These are phyloP conservation scores for Patella depressa DNA, from an alignment of 2,888 invertebrate species.

Conservation along the genomic window DNA sequence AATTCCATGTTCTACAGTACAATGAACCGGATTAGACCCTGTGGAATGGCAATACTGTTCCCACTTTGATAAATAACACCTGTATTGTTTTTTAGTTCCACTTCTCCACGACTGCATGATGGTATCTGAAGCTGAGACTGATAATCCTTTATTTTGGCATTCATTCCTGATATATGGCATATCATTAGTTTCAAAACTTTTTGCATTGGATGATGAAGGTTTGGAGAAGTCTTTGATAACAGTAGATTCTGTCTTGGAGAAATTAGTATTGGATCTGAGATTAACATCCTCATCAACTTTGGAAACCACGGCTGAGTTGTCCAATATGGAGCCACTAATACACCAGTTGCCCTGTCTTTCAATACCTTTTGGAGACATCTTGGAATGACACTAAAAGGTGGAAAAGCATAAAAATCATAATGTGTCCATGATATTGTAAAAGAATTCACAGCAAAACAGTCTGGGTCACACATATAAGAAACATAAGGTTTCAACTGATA, in stretches of 20 bases:
- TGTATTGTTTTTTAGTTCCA: conserved; percentile 32
- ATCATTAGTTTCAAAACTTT: not conserved
- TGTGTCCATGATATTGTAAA: conserved; percentile 25
- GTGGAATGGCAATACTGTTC: conserved; percentile 28
- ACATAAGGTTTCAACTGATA: conserved; percentile 23
- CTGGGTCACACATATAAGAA: conserved; percentile 30
- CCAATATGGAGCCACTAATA: conserved; percentile 25
- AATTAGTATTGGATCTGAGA: conserved; percentile 15
- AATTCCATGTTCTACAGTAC: conserved; percentile 24
- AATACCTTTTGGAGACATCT: conserved; percentile 23
- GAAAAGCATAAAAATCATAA: conserved; percentile 23
- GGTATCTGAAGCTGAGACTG: conserved; percentile 16
- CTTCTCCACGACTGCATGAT: conserved; percentile 31
- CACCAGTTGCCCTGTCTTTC: conserved; percentile 23
- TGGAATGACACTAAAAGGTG: conserved; percentile 31
- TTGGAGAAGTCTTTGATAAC: not conserved
- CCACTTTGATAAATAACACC: conserved; percentile 28
- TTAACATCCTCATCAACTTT: conserved; percentile 16
- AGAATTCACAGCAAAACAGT: conserved; percentile 22
- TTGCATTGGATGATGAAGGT: not conserved
- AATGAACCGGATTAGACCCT: conserved; percentile 24
- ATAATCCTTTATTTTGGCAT: conserved; percentile 26
- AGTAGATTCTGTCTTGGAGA: conserved; percentile 13
- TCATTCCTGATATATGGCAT: conserved; percentile 19
- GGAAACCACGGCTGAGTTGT: too few species aligned